phyloP scores from a whole-genome alignment of 2,888 invertebrate species.

The Sussaba pulchella region DNA sequence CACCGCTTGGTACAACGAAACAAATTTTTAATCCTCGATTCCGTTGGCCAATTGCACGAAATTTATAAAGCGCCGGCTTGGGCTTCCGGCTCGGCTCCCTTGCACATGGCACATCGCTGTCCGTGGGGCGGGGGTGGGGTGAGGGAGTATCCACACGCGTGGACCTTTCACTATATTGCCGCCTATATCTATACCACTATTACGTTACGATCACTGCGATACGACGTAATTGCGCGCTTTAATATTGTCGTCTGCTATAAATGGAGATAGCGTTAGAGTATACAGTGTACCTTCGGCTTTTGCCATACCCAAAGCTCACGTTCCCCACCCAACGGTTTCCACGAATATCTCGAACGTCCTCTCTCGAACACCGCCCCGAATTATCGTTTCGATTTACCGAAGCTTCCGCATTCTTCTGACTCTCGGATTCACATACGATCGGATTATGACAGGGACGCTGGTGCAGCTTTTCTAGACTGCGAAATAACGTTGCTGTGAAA shows the following conservation, averaged over 20 bases:
- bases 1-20: constrained; percentile 44
- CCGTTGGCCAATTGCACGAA: constrained; percentile 74
- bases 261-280: constrained; percentile 54
- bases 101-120: constrained; percentile 29
- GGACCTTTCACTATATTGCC: constrained; percentile 31
- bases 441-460: constrained; percentile 57
- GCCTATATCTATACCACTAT: constrained; percentile 36
- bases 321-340: constrained; percentile 41
- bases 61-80: constrained; percentile 75
- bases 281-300: constrained; percentile 8
- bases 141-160: constrained; percentile 2
- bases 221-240: constrained; percentile 77
- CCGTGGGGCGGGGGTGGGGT: neutral
- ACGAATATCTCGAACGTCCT: constrained; percentile 54
- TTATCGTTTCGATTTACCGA: constrained; percentile 61
- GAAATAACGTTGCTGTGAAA: constrained; percentile 15
- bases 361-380: constrained; percentile 43
- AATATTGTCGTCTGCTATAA: constrained; percentile 71
- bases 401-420: constrained; percentile 33
- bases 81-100: constrained; percentile 33
- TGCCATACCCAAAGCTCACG: constrained; percentile 39
- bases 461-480: constrained; percentile 43
- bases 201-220: constrained; percentile 67
- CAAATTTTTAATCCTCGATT: constrained; percentile 68
- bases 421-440: constrained; percentile 48